Evolutionary conservation across 2,888 invertebrate genomes (phyloP).

Genomic region (Lapara coniferarum): DNA sequence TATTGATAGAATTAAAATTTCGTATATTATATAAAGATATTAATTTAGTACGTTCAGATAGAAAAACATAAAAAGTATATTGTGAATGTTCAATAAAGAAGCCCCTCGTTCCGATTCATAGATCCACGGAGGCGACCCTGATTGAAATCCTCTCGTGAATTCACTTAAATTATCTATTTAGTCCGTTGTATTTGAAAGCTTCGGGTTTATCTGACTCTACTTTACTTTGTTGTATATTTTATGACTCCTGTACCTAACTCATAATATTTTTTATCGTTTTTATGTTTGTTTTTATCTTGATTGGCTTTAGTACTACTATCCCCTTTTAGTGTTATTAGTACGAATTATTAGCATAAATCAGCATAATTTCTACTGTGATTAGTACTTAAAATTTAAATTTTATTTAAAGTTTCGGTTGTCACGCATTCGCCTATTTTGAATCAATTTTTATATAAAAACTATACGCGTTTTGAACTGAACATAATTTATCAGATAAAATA

Average conservation of each 20-base stretch:
- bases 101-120: conserved; percentile 26
- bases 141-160: conserved; percentile 32
- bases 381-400: background rate
- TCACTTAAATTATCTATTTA: conserved; percentile 38
- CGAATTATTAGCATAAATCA: background rate
- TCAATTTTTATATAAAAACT: too few relatives aligned
- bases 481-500: too few relatives aligned
- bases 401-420: too few relatives aligned
- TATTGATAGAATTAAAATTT: too few relatives aligned
- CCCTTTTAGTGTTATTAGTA: background rate
- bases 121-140: conserved; percentile 32
- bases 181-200: conserved; percentile 33
- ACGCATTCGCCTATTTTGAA: too few relatives aligned
- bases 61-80: background rate
- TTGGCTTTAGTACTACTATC: too few relatives aligned
- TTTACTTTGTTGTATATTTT: conserved; percentile 32
- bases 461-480: too few relatives aligned
- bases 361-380: background rate
- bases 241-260: conserved; percentile 24
- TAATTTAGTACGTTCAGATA: background rate
- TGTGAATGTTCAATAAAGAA: background rate
- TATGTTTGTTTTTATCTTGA: conserved; percentile 10
- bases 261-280: conserved; percentile 20
- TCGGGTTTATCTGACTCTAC: conserved; percentile 29
- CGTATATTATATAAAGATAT: background rate